Evolutionary conservation across 2,797 vertebrate species (phyloP).

Genomic region (Acanthornis magna): DNA sequence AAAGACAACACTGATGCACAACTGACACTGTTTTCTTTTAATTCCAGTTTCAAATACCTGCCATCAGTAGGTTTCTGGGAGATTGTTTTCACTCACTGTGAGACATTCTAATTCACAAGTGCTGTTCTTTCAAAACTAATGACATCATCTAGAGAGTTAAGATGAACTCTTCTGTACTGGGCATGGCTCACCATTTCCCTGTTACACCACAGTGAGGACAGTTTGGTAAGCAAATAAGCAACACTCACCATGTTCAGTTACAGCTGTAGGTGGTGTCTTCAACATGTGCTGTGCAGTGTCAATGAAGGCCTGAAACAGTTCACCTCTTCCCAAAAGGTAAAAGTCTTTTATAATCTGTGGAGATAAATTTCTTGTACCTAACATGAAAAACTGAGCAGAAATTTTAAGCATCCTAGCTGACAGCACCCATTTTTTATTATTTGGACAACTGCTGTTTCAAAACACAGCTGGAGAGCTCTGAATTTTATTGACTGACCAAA

Average conservation of each 20-base stretch:
- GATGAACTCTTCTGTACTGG: background rate
- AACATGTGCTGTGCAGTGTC: conserved; percentile 97
- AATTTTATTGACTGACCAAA: background rate
- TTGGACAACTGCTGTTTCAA: background rate
- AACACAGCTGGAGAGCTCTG: background rate
- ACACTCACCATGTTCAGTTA: conserved; percentile 92
- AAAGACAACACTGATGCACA: background rate
- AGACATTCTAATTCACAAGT: background rate
- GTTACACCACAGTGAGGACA: background rate
- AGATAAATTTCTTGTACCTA: background rate
- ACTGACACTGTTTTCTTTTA: background rate
- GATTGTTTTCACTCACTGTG: background rate
- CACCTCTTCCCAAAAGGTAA: conserved; percentile 94
- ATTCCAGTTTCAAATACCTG: background rate
- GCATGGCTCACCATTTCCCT: background rate
- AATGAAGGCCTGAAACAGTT: conserved; percentile 97
- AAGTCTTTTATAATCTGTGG: conserved; percentile 97
- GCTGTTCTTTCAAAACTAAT: background rate
- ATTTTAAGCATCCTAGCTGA: background rate
- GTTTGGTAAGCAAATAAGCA: background rate
- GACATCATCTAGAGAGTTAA: background rate
- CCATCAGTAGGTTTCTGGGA: background rate
- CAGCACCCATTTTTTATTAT: background rate
- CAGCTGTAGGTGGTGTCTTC: conserved; percentile 92
- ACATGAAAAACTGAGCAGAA: background rate